Evolutionary conservation across 2,113 vertebrate genomes (phyloP).

Genomic region (Bubalus kerabau): DNA sequence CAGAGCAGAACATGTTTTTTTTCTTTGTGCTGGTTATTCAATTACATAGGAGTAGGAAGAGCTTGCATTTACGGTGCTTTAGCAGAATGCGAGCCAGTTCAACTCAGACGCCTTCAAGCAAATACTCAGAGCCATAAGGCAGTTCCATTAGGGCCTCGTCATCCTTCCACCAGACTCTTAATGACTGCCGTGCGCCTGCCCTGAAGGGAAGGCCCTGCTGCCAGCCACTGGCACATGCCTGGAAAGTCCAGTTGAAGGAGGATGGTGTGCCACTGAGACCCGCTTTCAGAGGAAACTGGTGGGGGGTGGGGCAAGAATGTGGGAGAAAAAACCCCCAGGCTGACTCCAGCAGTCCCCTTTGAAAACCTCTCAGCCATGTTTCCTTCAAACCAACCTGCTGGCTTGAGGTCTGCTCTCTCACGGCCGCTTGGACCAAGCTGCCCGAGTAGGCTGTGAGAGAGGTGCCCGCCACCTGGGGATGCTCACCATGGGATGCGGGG

Average conservation of each 20-base stretch:
- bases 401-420: not conserved
- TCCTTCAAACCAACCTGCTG: not conserved
- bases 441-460: not conserved
- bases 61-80: conserved; percentile 54
- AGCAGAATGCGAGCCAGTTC: conserved; percentile 57
- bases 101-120: conserved; percentile 37
- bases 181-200: conserved; percentile 44
- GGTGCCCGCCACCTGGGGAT: conserved; percentile 17
- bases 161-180: conserved; percentile 42
- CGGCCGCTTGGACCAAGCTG: not conserved
- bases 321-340: not conserved
- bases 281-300: not conserved
- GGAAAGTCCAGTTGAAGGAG: conserved; percentile 18
- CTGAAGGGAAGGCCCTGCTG: conserved; percentile 35
- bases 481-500: not conserved
- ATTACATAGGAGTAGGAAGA: conserved; percentile 46
- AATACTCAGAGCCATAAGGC: conserved; percentile 48
- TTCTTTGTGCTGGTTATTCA: conserved; percentile 54
- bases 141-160: conserved; percentile 31
- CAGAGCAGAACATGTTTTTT: conserved; percentile 13
- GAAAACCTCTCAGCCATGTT: conserved; percentile 2
- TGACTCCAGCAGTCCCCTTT: conserved; percentile 43
- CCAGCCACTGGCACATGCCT: conserved; percentile 22
- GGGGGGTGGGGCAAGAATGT: not conserved
- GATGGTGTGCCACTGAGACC: not conserved